Conservation (phyloP, 2,888 invertebrate species). For the Candidula unifasciata region DNA sequence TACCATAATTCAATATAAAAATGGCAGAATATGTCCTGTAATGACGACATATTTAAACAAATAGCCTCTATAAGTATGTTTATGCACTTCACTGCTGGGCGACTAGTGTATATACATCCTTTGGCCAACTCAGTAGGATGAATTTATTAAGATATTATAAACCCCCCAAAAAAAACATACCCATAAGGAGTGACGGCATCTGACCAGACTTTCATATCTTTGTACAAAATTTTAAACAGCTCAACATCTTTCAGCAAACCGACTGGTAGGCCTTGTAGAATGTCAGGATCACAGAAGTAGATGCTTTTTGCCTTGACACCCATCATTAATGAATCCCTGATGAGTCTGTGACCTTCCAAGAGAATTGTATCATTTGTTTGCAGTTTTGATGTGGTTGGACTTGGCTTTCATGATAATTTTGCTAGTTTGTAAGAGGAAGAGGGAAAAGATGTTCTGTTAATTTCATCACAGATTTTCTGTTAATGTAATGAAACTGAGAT, state of each 20-base stretch:
- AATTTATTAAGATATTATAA: no score
- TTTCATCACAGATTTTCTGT: no score
- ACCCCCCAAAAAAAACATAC: no score
- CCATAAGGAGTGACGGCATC: conserved; percentile 87
- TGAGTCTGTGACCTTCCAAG: conserved; percentile 89
- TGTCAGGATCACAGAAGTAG: conserved; percentile 84
- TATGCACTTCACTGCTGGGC: no score
- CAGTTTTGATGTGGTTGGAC: neutral
- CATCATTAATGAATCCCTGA: conserved; percentile 87
- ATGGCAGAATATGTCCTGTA: no score
- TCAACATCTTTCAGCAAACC: conserved; percentile 80
- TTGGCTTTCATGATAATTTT: conserved; percentile 14
- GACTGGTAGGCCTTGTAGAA: conserved; percentile 81
- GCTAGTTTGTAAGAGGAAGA: neutral
- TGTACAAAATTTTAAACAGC: conserved; percentile 87
- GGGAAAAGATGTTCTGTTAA: no score
- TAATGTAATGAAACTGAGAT: no score
- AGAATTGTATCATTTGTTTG: conserved; percentile 58
- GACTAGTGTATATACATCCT: no score
- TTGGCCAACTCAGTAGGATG: no score
- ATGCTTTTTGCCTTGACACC: conserved; percentile 84
- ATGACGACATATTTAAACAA: no score
- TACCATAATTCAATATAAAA: no score
- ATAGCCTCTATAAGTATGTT: no score
- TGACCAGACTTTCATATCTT: conserved; percentile 89